phyloP scores from a whole-genome alignment of 2,113 vertebrate species.

The Nyctereutes procyonoides region DNA sequence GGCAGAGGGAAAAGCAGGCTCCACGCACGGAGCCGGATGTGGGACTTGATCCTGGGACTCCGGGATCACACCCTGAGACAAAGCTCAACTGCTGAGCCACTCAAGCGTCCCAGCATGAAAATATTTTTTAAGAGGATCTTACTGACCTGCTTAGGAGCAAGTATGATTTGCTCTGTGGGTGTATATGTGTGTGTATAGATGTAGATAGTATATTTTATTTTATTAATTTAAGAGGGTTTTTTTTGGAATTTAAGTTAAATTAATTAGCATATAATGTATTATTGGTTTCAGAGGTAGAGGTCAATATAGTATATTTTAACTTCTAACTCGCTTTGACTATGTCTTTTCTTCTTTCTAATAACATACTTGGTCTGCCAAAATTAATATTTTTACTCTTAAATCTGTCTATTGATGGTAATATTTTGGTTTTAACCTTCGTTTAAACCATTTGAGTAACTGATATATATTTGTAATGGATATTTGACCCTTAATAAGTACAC shows the following conservation, averaged over 20 bases:
- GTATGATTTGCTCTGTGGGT: background rate
- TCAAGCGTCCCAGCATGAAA: no score
- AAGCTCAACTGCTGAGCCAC: no score
- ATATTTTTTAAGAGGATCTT: background rate
- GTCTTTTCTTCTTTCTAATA: background rate
- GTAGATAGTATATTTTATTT: no score
- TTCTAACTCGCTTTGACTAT: background rate
- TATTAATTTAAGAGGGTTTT: no score
- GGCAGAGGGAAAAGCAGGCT: no score
- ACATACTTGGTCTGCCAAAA: background rate
- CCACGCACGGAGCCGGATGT: no score
- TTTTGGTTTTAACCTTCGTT: conserved; percentile 28
- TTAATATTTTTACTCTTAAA: background rate
- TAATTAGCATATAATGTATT: no score
- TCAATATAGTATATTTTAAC: background rate
- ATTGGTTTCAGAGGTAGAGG: no score
- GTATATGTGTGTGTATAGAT: background rate
- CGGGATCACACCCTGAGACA: no score
- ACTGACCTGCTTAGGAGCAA: background rate
- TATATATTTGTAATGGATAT: background rate
- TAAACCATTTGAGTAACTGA: background rate
- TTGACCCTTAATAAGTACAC: background rate
- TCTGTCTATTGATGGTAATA: background rate
- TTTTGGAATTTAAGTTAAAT: no score
- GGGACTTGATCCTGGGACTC: no score